A percentile compares a stretch with the other conserved stretches of the same genome.
Conservation (phyloP, 2,888 invertebrate species). For the Auanema sp. region DNA sequence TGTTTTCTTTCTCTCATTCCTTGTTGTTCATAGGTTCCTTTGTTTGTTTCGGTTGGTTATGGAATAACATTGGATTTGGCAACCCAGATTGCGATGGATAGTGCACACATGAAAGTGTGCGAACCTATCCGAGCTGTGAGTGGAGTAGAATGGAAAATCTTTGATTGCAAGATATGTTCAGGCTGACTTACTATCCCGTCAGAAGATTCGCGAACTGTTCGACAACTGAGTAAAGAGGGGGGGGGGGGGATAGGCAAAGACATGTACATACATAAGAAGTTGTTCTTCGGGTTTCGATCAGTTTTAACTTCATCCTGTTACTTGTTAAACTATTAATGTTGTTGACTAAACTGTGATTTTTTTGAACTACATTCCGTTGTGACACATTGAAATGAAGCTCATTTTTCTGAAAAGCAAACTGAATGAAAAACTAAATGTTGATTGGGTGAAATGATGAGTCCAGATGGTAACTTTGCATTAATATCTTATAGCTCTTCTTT, state of each 20-base stretch:
- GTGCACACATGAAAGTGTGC: constrained; percentile 54
- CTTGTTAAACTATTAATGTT: background rate
- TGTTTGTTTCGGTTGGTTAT: constrained; percentile 65
- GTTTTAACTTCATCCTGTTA: background rate
- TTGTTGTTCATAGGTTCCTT: constrained; percentile 48
- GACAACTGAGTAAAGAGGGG: constrained; percentile 2
- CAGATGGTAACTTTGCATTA: no score
- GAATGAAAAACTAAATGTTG: no score
- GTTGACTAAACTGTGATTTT: background rate
- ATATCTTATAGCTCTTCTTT: no score
- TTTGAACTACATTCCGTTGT: background rate
- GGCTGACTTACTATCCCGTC: constrained; percentile 23
- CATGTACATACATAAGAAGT: background rate
- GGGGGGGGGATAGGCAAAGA: background rate
- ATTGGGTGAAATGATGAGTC: no score
- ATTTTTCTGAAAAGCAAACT: no score
- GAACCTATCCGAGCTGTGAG: constrained; percentile 62
- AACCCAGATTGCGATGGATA: constrained; percentile 50
- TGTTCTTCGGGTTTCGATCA: constrained; percentile 1
- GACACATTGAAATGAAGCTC: no score
- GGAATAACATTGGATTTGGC: constrained; percentile 63
- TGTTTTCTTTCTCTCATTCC: constrained; percentile 7
- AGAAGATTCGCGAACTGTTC: constrained; percentile 21
- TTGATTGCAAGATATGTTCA: constrained; percentile 1
- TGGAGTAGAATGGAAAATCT: background rate